Base-by-base conservation (phyloP, 2,888 invertebrate species). In the Meghimatium bilineatum region DNA sequence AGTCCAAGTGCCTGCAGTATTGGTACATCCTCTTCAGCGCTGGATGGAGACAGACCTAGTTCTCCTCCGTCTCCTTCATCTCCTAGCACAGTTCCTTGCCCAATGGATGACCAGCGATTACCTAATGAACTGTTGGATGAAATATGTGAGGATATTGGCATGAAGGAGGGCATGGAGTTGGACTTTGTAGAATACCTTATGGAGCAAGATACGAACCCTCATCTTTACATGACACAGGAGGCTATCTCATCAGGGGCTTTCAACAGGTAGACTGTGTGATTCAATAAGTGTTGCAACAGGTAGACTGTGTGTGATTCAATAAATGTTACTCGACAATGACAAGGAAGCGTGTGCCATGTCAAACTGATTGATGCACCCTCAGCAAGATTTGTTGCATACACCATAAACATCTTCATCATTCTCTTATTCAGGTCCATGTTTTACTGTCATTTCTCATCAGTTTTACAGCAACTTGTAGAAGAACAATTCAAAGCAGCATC, bases 101-200 rank as follows among this genome's bases (percentile, higher is more conserved):
- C 86, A 85, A 90, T 90, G 79, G 80, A 83, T 76, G 85, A 85
- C 75, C 85, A 92, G 79, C 86, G 92, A 20, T 88, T 92, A 26
- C 91, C 91, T 5, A 92, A 92, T 82, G 92, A 92, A 87, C 90
- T 92, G 56, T 87, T 92, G 74, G 92, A 93, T 82, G 93, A 93
- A 88, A 93, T 93, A 77, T 93, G 92, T 87, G 91, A 91, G 86
- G 93, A 93, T 85, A 93, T 93, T 79, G 93, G 93, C 3, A 92
- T 93, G 89, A 92, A 93, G 86, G 93, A 93, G 85, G 91, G 92
- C 29, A 93, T 93, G 90, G 93, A 93, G 84, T 87, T 93, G 75
- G 93, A 93, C 87, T 91, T 93, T 87, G 91, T 92, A 67, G 93
- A 93, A 87, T 91, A 90, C 76, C 87, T 91, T 3, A 92, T 92